Conservation (phyloP, 1,140 invertebrate species). For the Drosophila fuyamai region DNA sequence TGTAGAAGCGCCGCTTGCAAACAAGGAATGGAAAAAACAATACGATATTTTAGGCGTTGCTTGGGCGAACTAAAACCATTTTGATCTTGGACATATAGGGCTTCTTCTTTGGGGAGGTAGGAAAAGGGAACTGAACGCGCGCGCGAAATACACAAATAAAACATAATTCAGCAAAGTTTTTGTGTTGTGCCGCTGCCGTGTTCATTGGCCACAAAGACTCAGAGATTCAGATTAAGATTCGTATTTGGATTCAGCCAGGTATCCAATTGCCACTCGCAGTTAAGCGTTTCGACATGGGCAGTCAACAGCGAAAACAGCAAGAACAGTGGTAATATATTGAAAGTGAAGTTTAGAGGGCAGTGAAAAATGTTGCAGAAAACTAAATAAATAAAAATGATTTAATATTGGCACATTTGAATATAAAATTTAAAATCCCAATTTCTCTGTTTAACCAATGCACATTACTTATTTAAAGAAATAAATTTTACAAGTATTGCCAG, state of each 20-base stretch:
- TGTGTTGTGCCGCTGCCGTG: constrained; percentile 56
- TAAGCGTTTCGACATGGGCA: constrained; percentile 52
- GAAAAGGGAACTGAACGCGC: constrained; percentile 33
- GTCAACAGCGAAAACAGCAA: constrained; percentile 33
- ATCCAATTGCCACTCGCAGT: constrained; percentile 62
- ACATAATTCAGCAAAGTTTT: constrained; percentile 21
- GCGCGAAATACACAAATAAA: constrained; percentile 58
- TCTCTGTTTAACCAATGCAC: no score
- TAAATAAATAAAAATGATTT: not conserved
- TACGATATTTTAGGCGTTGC: constrained; percentile 70
- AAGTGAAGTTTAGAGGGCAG: no score
- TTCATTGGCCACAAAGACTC: constrained; percentile 57
- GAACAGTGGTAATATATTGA: constrained; percentile 23
- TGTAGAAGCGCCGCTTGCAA: constrained; percentile 41
- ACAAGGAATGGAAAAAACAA: constrained; percentile 41
- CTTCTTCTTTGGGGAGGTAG: not conserved
- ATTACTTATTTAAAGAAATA: no score
- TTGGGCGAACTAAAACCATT: constrained; percentile 52
- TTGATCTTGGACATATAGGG: constrained; percentile 11
- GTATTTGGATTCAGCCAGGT: constrained; percentile 58
- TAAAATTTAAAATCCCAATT: no score
- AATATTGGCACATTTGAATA: no score
- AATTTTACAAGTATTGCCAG: no score
- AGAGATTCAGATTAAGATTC: constrained; percentile 48
- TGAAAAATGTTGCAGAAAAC: no score